Evolutionary conservation across 2,113 vertebrate species (phyloP).

Genomic region (Chaetops frenatus): DNA sequence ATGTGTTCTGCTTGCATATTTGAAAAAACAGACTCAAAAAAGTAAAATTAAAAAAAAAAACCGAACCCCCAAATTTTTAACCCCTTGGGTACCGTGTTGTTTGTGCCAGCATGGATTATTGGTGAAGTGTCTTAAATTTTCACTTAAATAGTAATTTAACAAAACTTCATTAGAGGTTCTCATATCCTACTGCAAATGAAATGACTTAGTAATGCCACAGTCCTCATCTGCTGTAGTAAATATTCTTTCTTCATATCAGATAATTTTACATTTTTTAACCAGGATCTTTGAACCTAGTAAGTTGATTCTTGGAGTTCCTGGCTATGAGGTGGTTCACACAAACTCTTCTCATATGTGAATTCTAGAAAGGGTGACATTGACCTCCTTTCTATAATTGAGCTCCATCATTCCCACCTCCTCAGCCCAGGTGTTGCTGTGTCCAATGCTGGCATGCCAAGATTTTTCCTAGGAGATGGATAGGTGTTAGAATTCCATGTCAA

Average conservation of each 20-base stretch:
- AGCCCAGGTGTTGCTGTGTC: not conserved
- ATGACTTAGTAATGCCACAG: not conserved
- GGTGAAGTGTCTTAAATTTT: not conserved
- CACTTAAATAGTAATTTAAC: not conserved
- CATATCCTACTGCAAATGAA: not conserved
- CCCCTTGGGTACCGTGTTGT: not conserved
- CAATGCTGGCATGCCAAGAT: not conserved
- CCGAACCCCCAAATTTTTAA: not conserved
- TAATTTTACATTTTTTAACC: not conserved
- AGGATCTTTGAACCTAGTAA: not conserved
- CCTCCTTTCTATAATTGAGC: not conserved
- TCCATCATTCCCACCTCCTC: not conserved
- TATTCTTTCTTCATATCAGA: not conserved
- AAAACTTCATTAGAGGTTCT: not conserved
- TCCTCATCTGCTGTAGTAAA: not conserved
- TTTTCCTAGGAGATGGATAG: not conserved
- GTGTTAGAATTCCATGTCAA: not conserved
- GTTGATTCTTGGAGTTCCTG: not conserved
- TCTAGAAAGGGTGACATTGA: not conserved
- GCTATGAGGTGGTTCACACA: not conserved
- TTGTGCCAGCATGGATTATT: not conserved
- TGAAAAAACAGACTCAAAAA: not conserved
- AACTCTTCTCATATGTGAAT: not conserved
- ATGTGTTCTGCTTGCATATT: not conserved
- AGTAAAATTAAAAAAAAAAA: not conserved